Base-by-base conservation (phyloP, 2,888 invertebrate species). In the Ypsolopha sequella region DNA sequence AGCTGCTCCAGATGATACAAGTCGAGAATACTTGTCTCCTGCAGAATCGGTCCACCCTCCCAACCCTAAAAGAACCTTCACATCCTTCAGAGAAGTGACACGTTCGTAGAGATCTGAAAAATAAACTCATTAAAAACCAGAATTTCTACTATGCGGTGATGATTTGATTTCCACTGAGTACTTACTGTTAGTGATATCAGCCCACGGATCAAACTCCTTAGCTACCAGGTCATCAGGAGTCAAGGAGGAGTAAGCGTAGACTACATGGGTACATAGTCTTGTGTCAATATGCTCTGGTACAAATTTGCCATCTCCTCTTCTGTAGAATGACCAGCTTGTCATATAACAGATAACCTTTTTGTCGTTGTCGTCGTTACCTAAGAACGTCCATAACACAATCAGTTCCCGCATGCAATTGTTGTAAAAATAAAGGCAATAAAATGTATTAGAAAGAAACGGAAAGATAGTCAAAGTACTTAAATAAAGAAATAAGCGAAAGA, bases 1-100 rank as follows among this genome's bases (percentile, higher is more conserved):
- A 6, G 90, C 88, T 0, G 89, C 81, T 6, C 89, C 87, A 54
- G 91, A 91, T 43, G 91, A 89, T 0, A 95, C 94, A 34, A 97
- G 73, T 10, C 92, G 89, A 0, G 95, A 95, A 66, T 96, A 96
- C 70, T 96, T 96, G 65, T 95, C 93, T 0, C 95, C 95, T 0
- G 92, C 89, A 0, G 96, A 97, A 73, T 97, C 96, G 0, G 95
- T 96, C 97, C 97, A 98, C 1, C 98, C 98, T n/a, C 98, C 98
- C 51, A 98, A 73, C 1, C 95, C 95, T 36, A 98, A 77, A 6
- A 96, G 73, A 0, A 95, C 91, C 58, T 90, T 88, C 0, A 89
- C 82, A 47, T 89, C 91, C 52, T 88, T 87, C 11, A 94, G 77
- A 0, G 91, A 89, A 0, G 94, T 92, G 1, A 94, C 89, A 56